These are phyloP conservation scores for Cerastoderma edule DNA, from an alignment of 2,888 invertebrate genomes.

Conservation along the genomic window DNA sequence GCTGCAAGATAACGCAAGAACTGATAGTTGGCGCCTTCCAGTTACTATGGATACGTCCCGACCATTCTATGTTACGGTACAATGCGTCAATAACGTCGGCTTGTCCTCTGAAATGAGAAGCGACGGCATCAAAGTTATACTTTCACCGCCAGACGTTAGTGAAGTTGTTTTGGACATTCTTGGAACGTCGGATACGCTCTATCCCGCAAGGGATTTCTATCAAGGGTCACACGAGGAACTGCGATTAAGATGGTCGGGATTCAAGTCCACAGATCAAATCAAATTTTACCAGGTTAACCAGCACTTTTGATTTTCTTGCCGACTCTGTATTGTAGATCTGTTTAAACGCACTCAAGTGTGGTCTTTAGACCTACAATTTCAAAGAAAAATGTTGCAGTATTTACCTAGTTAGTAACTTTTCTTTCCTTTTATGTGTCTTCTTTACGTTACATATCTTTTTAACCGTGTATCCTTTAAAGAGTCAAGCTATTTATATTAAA, in stretches of 20 bases:
- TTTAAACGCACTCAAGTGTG: too few species aligned
- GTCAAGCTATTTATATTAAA: too few species aligned
- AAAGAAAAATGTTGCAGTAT: background rate
- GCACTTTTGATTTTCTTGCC: background rate
- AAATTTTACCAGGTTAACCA: constrained; percentile 19
- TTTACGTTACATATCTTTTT: background rate
- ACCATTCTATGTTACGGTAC: constrained; percentile 23
- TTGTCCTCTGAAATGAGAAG: constrained; percentile 30
- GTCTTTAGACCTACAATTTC: background rate
- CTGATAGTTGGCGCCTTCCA: background rate
- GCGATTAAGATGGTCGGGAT: constrained; percentile 47
- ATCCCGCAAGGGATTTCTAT: constrained; percentile 26
- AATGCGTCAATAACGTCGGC: constrained; percentile 43
- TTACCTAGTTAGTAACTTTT: background rate
- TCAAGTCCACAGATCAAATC: constrained; percentile 17
- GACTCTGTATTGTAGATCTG: background rate
- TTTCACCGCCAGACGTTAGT: constrained; percentile 26
- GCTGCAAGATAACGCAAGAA: background rate
- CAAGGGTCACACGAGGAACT: constrained; percentile 34
- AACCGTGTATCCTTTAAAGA: background rate
- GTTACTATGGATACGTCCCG: background rate
- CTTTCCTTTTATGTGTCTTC: too few species aligned
- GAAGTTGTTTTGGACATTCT: constrained; percentile 30
- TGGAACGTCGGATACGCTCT: constrained; percentile 36
- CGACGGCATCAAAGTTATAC: constrained; percentile 43